Evolutionary conservation across 2,888 invertebrate species (phyloP).

Genomic region (Sphinx pinastri): DNA sequence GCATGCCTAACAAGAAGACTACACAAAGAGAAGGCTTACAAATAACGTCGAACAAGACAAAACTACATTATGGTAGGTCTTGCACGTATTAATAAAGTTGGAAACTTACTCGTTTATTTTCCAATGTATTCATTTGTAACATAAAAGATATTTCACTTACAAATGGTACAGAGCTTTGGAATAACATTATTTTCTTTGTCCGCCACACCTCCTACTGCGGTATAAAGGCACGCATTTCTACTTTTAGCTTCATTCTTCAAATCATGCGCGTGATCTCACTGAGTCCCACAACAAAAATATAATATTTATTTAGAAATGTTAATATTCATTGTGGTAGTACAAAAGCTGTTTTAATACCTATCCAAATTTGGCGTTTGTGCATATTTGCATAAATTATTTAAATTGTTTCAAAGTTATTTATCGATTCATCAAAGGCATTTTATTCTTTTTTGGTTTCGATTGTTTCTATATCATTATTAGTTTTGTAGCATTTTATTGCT

Average conservation of each 20-base stretch:
- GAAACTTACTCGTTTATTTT: conserved; percentile 7
- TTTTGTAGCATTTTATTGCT: conserved; percentile 4
- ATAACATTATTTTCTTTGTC: conserved; percentile 18
- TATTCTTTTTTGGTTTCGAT: conserved; percentile 13
- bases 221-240: conserved; percentile 1
- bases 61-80: not conserved
- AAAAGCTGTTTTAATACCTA: conserved; percentile 24
- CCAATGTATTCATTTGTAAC: conserved; percentile 10
- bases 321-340: conserved; percentile 25
- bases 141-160: not conserved
- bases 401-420: conserved; percentile 21
- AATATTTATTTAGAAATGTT: conserved; percentile 19
- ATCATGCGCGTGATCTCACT: conserved; percentile 17
- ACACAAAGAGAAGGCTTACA: not conserved
- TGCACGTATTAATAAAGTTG: conserved; percentile 20
- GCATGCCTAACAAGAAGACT: not conserved
- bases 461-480: conserved; percentile 5
- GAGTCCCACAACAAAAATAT: conserved; percentile 9
- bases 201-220: conserved; percentile 9
- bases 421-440: conserved; percentile 22
- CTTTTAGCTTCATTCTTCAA: conserved; percentile 17
- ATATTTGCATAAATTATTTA: conserved; percentile 40
- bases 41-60: conserved; percentile 1
- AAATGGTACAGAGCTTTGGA: not conserved
- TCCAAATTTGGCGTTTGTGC: conserved; percentile 24